Conservation (phyloP, 1,140 invertebrate genomes). For the Euwallacea similis region DNA sequence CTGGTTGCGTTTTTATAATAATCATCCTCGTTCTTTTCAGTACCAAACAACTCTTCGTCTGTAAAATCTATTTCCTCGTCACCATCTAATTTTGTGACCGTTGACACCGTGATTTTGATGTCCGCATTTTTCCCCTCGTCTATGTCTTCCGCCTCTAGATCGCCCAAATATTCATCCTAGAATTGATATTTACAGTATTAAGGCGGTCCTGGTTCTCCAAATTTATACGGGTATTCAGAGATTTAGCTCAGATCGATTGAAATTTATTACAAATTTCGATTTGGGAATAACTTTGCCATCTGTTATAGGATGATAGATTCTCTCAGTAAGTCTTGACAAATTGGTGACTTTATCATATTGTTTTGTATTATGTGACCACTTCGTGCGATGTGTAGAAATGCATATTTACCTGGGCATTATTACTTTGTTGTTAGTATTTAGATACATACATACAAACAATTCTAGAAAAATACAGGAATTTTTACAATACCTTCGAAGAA, state of each 20-base stretch:
- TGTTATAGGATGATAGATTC: too few relatives aligned
- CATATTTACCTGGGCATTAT: too few relatives aligned
- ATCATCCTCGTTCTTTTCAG: slow-evolving; percentile 50
- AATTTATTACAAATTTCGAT: too few relatives aligned
- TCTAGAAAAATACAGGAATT: too few relatives aligned
- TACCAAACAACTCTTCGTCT: slow-evolving; percentile 51
- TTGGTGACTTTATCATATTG: too few relatives aligned
- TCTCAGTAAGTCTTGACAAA: too few relatives aligned
- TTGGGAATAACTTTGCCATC: too few relatives aligned
- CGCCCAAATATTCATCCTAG: slow-evolving; percentile 46
- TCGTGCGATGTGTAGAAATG: too few relatives aligned
- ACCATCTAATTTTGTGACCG: slow-evolving; percentile 43
- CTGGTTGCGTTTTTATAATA: slow-evolving; percentile 11
- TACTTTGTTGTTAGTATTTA: too few relatives aligned
- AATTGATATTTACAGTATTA: background rate
- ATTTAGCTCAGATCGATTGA: background rate
- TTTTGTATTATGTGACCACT: too few relatives aligned
- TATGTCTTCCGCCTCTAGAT: slow-evolving; percentile 45
- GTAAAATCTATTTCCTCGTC: slow-evolving; percentile 42
- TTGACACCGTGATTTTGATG: slow-evolving; percentile 54
- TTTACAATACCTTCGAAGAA: slow-evolving; percentile 44
- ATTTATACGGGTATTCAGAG: background rate
- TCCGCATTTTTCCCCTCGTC: slow-evolving; percentile 57
- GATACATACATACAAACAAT: too few relatives aligned
- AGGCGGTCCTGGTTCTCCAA: too few relatives aligned